These are phyloP conservation scores for Molanna angustata DNA, from an alignment of 2,888 invertebrate genomes.

Conservation along the genomic window DNA sequence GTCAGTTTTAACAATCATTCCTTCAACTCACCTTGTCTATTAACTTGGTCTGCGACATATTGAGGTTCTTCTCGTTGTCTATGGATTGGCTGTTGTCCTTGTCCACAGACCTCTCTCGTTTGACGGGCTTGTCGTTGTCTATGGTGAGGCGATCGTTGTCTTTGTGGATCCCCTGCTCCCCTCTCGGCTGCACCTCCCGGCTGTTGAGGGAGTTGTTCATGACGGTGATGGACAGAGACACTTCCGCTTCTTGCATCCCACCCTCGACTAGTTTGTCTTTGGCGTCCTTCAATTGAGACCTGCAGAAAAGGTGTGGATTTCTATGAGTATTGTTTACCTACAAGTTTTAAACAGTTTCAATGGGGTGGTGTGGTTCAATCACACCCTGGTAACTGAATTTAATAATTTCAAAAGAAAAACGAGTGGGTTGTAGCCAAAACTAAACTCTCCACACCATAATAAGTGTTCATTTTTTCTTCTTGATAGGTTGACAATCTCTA, in stretches of 20 bases:
- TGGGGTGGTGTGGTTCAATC: background rate
- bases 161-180: conserved; percentile 7
- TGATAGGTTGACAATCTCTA: no score
- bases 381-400: no score
- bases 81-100: conserved; percentile 37
- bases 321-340: no score
- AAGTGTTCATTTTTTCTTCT: no score
- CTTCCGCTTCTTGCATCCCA: conserved; percentile 4
- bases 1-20: no score
- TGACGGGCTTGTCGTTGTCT: conserved; percentile 25
- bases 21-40: conserved; percentile 42
- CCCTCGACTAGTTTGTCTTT: conserved; percentile 11
- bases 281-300: conserved; percentile 1
- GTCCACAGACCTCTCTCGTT: conserved; percentile 36
- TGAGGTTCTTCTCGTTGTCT: conserved; percentile 23
- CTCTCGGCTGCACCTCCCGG: conserved; percentile 3
- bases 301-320: background rate
- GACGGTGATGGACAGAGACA: conserved; percentile 1
- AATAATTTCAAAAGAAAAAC: no score
- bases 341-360: background rate
- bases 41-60: conserved; percentile 34
- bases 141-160: conserved; percentile 15
- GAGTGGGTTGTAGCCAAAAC: no score
- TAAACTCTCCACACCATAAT: no score
- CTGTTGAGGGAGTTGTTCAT: conserved; percentile 9